Base-by-base conservation (phyloP, 2,888 invertebrate genomes). In the Girardia tigrina region DNA sequence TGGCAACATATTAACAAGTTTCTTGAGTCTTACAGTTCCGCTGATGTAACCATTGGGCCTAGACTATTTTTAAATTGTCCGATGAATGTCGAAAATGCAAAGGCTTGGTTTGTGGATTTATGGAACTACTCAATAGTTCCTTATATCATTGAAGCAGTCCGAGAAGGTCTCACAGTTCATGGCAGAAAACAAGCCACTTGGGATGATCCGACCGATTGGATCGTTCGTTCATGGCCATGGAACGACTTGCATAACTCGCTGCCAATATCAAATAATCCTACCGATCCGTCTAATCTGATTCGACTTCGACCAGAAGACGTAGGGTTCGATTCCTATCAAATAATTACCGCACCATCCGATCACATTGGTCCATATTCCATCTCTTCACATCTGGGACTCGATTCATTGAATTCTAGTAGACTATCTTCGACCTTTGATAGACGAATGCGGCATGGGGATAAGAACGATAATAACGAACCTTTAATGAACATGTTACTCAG, bases 81-180 rank as follows among this genome's bases (percentile, higher is more conserved):
- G 0, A 87, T 88, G 85, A 88, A 88, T 88, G 89, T 81, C 80
- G 90, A 83, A 14, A 86, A 86, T 72, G 88, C 88, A 12, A 88
- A 91, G 86, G 91, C 92, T n/a, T 98, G 97, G 97, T 98, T 98
- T 84, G 92, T 94, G 0, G 92, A 94, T 83, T 89, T 97, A 74
- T 98, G 97, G 97, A 97, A 98, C 86, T 93, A 94, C 85, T 92
- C 94, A 79, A 88, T 98, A 78, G 90, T 94, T 42, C 95, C 95
- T 23, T 95, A 97, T 85, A 87, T 97, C 78, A 88, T 92, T 75
- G 93, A 94, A 83, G 94, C 94, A 0, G 92, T 94, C 8, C 88
- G 93, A 75, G 94, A 95, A 84, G 94, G 94, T 71, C 88, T 94
- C 42, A 76, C 85, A 82, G 81, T 85, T 36, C 86, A 86, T 78